Conservation (phyloP, 2,888 invertebrate genomes). For the Stramonita haemastoma region DNA sequence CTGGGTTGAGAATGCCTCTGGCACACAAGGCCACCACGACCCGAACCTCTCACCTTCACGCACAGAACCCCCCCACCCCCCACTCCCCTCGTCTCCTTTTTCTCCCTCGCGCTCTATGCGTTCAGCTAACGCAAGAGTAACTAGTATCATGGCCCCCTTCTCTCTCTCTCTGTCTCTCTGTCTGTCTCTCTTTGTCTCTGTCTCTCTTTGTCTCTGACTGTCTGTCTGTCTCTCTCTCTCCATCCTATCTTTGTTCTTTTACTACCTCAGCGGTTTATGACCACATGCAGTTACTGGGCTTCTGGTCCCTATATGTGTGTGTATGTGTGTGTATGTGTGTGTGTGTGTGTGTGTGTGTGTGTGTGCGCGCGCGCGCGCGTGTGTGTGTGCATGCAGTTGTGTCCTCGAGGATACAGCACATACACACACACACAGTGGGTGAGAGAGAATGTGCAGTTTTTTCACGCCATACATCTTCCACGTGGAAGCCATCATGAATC, state of each 20-base stretch:
- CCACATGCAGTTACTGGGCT: too few species aligned
- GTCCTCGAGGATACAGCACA: neutral
- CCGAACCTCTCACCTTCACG: neutral
- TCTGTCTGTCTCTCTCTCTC: too few species aligned
- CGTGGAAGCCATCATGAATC: neutral
- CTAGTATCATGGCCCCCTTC: neutral
- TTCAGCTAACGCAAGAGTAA: conserved; percentile 6
- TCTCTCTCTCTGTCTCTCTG: too few species aligned
- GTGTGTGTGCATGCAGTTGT: neutral
- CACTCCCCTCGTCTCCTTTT: too few species aligned
- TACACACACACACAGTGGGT: neutral
- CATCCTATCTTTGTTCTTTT: too few species aligned
- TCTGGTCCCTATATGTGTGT: neutral
- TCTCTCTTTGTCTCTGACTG: neutral
- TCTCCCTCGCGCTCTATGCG: neutral
- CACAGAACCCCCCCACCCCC: neutral
- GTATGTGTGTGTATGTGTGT: neutral
- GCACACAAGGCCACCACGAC: conserved; percentile 13
- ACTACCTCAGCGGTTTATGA: too few species aligned
- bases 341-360: conserved; percentile 29
- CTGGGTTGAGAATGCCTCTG: conserved; percentile 46
- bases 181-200: too few species aligned
- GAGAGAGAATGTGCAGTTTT: neutral
- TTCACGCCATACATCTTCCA: neutral
- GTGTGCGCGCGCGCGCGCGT: neutral